Evolutionary conservation across 1,140 invertebrate species (phyloP), one percentile per base, ranked within the genome.

Genomic region (Ceratosolen solmsi): DNA sequence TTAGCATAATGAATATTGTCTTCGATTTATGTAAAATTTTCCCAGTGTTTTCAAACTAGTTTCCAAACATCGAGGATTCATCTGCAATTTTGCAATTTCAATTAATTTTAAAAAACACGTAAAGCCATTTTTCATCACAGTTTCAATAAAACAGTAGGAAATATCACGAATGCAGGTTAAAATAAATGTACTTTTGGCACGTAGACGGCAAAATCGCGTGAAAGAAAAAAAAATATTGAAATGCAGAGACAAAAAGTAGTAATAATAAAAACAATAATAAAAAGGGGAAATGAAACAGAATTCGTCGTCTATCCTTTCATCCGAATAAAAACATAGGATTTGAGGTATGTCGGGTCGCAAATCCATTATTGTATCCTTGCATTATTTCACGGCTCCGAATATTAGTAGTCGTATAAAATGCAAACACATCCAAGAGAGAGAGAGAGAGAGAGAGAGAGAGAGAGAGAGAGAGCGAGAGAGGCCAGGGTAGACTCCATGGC

Each of bases 321-420:
- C 54, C 51, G 17, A n/a, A 60, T 60, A 56, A 75, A 75, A 75
- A 60, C n/a, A 60, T 41, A 56, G 56, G 22, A 60, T 60, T 75
- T 36, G 17, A 56, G 27, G 49, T 41, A 71, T 49, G 41, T 71
- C 17, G 41, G 2, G 20, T 54, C 25, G 30, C 15, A 36, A 33
- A 51, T 51, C 46, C 22, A 56, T n/a, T 54, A 73, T 73, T 36
- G 71, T 30, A 65, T 22, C 36, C 38, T 25, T 33, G 36, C 22
- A 56, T 15, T 9, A 38, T 30, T 46, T 63, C 30, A 56, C 7
- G 13, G 22, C 7, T 17, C 46, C n/a, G 25, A 27, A 33, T 51
- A 54, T 63, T 63, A 15, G 27, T 30, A 73, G 4, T 27, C 8
- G 30, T 38, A 20, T 46, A 63, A 49, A 76, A 22, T 71, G 5